Percentiles rank a stretch among this genome's conserved stretches.
Evolutionary conservation across 2,888 invertebrate genomes (phyloP).

Genomic region (Oligia fasciuncula): DNA sequence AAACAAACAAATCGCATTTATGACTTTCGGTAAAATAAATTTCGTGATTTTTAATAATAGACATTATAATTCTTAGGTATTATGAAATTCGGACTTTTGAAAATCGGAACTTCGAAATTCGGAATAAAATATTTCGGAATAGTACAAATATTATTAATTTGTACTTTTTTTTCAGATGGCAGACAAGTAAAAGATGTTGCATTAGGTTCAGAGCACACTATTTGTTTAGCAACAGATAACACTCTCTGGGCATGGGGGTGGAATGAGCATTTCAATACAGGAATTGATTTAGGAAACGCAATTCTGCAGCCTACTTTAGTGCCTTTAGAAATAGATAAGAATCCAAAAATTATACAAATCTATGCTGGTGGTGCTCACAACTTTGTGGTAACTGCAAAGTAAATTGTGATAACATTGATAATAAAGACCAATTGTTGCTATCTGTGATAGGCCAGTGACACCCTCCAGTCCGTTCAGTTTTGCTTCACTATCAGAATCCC

Average conservation of each 20-base stretch:
- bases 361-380: conserved; percentile 87
- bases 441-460: conserved; percentile 34
- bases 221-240: conserved; percentile 92
- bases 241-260: conserved; percentile 95
- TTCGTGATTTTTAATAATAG: too few species aligned
- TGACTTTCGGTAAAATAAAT: too few species aligned
- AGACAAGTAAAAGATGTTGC: conserved; percentile 89
- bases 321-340: conserved; percentile 69
- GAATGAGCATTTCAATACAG: conserved; percentile 97
- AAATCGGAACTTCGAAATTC: too few species aligned
- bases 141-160: too few species aligned
- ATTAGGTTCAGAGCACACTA: conserved; percentile 94
- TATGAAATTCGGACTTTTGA: too few species aligned
- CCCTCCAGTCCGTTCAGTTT: background rate
- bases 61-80: too few species aligned
- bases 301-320: conserved; percentile 80
- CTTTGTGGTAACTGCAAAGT: conserved; percentile 77
- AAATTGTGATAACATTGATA: conserved; percentile 20
- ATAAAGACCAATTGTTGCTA: conserved; percentile 6
- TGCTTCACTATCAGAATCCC: background rate
- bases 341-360: conserved; percentile 74
- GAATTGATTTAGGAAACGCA: conserved; percentile 84
- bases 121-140: too few species aligned
- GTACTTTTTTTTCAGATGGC: conserved; percentile 78
- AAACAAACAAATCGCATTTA: too few species aligned